Conservation (phyloP, 2,797 vertebrate species). For the Galaxias olidus region DNA sequence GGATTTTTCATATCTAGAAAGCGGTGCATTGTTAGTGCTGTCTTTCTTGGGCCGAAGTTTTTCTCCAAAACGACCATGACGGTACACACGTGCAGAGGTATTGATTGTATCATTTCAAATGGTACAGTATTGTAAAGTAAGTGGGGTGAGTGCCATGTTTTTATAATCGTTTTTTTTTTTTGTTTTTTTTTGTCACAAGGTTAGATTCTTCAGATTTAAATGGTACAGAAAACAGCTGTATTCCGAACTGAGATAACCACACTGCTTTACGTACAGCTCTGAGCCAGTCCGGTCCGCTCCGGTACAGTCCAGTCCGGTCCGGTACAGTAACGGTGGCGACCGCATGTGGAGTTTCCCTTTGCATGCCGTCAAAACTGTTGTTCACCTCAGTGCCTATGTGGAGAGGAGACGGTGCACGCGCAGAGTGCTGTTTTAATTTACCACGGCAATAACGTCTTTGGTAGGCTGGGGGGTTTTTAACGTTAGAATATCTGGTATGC, state of each 20-base stretch:
- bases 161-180: conserved; percentile 6
- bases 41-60: conserved; percentile 25
- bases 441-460: conserved; percentile 75
- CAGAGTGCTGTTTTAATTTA: conserved; percentile 68
- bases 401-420: conserved; percentile 69
- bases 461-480: no score
- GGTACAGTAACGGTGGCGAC: conserved; percentile 45
- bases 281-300: conserved; percentile 8
- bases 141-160: conserved; percentile 59
- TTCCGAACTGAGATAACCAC: conserved; percentile 35
- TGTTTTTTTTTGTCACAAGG: conserved; percentile 16
- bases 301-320: conserved; percentile 20
- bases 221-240: conserved; percentile 22
- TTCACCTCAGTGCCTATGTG: conserved; percentile 95
- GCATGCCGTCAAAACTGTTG: conserved; percentile 83
- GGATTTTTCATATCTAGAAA: conserved; percentile 19
- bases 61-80: conserved; percentile 31
- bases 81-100: conserved; percentile 58
- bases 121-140: conserved; percentile 43
- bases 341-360: conserved; percentile 74
- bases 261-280: conserved; percentile 15
- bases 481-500: conserved; percentile 36
- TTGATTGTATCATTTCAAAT: conserved; percentile 46
- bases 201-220: conserved; percentile 30
- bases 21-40: conserved; percentile 30